phyloP scores from a whole-genome alignment of 2,797 vertebrate genomes.

The Chaetophractus vellerosus region DNA sequence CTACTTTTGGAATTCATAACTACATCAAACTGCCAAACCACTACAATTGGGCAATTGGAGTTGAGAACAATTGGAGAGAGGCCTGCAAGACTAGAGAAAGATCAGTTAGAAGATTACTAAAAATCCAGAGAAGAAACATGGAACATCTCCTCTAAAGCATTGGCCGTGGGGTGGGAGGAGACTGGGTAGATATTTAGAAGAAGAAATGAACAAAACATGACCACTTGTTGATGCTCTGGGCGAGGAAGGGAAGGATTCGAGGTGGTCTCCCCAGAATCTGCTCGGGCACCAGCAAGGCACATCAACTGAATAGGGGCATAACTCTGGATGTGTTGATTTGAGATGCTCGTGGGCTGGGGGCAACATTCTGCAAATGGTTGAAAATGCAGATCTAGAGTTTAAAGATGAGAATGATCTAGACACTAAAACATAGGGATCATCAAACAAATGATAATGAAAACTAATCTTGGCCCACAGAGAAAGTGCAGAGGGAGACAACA shows the following conservation, averaged over 20 bases:
- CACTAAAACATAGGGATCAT: too few relatives aligned
- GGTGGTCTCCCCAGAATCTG: background rate
- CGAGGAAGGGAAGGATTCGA: background rate
- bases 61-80: background rate
- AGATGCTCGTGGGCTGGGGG: background rate
- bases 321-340: accelerated
- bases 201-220: background rate
- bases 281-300: background rate
- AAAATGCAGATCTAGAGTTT: background rate
- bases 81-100: background rate
- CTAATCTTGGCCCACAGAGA: background rate
- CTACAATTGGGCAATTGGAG: background rate
- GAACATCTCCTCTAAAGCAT: background rate
- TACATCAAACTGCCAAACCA: too few relatives aligned
- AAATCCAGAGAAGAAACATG: background rate
- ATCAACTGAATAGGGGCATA: accelerated
- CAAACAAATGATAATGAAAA: background rate
- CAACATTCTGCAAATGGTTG: background rate
- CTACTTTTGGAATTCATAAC: too few relatives aligned
- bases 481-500: background rate
- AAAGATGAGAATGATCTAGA: too few relatives aligned
- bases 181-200: too few relatives aligned
- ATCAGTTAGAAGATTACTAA: background rate
- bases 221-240: too few relatives aligned
- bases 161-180: background rate